A percentile compares a stretch with the other conserved stretches of the same genome.
phyloP scores from a whole-genome alignment of 2,888 invertebrate genomes.

The Diabrotica balteata region DNA sequence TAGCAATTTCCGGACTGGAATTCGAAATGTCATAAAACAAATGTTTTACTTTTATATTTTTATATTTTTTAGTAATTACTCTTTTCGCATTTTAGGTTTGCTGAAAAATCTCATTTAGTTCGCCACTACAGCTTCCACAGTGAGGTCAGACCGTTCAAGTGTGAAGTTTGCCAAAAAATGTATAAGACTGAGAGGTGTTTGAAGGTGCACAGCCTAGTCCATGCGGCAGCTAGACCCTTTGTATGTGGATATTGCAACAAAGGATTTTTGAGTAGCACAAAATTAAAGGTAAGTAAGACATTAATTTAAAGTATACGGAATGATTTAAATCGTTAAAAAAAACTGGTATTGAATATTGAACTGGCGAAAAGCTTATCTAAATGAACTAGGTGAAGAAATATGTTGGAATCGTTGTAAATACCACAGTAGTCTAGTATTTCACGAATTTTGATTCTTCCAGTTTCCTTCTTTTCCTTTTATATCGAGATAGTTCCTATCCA shows the following conservation, averaged over 20 bases:
- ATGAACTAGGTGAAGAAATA: too few relatives aligned
- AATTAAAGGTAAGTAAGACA: constrained; percentile 56
- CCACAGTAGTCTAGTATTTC: too few relatives aligned
- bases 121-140: constrained; percentile 60
- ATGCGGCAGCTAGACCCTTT: constrained; percentile 64
- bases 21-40: too few relatives aligned
- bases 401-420: too few relatives aligned
- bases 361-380: not conserved
- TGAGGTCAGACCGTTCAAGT: constrained; percentile 58
- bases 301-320: not conserved
- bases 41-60: not conserved
- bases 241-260: constrained; percentile 65
- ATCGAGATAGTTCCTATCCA: too few relatives aligned
- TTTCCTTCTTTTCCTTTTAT: too few relatives aligned
- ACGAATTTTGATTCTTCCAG: too few relatives aligned
- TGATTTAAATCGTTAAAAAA: not conserved
- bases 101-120: constrained; percentile 59
- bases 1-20: too few relatives aligned
- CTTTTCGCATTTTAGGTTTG: constrained; percentile 51
- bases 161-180: constrained; percentile 64
- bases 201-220: constrained; percentile 66
- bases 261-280: constrained; percentile 67
- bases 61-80: too few relatives aligned
- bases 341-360: not conserved
- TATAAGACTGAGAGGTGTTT: constrained; percentile 67